Percentiles rank a stretch among this genome's conserved stretches.
These are phyloP conservation scores for Macroglossus sobrinus DNA, from an alignment of 2,113 vertebrate genomes.

Conservation along the genomic window DNA sequence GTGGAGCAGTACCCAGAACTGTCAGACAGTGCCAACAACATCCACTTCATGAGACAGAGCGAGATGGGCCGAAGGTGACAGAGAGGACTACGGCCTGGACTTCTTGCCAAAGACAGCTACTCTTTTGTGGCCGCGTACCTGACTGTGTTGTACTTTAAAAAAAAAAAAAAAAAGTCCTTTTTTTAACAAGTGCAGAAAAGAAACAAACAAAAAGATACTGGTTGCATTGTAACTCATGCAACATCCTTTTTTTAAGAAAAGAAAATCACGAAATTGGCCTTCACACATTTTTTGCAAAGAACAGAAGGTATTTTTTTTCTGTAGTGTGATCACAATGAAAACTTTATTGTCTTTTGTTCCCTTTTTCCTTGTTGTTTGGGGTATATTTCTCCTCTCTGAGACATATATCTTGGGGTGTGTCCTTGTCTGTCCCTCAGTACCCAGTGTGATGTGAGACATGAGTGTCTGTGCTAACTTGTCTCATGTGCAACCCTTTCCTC, in stretches of 20 bases:
- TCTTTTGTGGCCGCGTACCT: constrained; percentile 91
- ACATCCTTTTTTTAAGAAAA: constrained; percentile 81
- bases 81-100: constrained; percentile 85
- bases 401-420: constrained; percentile 70
- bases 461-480: constrained; percentile 80
- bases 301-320: constrained; percentile 83
- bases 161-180: constrained; percentile 64
- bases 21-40: constrained; percentile 96
- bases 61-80: constrained; percentile 99
- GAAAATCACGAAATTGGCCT: constrained; percentile 85
- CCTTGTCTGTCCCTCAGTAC: constrained; percentile 65
- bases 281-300: constrained; percentile 86
- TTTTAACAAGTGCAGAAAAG: constrained; percentile 83
- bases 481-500: constrained; percentile 75
- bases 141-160: constrained; percentile 88
- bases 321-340: constrained; percentile 87
- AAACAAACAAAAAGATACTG: constrained; percentile 73
- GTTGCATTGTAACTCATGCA: constrained; percentile 92
- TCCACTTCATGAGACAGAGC: constrained; percentile 99
- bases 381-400: constrained; percentile 73
- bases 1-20: constrained; percentile 98
- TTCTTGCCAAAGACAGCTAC: constrained; percentile 99
- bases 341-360: constrained; percentile 84
- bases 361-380: constrained; percentile 68
- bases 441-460: constrained; percentile 73